These are phyloP conservation scores for Ctenopoma kingsleyae DNA, from an alignment of 2,797 vertebrate species.

Conservation along the genomic window DNA sequence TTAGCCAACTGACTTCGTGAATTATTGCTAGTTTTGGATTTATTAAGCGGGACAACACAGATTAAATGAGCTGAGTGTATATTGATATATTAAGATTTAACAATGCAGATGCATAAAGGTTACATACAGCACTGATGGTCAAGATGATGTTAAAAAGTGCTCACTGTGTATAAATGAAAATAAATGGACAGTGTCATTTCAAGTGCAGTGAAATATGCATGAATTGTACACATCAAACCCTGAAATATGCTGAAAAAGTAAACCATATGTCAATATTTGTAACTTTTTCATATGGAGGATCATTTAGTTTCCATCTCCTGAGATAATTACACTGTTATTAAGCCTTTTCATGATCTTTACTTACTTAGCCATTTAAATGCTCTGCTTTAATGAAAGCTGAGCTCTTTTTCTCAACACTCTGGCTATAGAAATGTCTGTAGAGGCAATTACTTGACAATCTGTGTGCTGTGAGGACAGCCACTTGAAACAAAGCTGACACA, in stretches of 20 bases:
- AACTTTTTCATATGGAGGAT: not conserved
- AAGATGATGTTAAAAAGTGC: not conserved
- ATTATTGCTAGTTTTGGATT: slow-evolving; percentile 5
- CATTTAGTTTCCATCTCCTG: slow-evolving; percentile 31
- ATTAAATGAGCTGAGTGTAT: not conserved
- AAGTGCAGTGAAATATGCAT: slow-evolving; percentile 24
- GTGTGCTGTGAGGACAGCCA: slow-evolving; percentile 58
- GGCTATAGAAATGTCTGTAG: slow-evolving; percentile 70
- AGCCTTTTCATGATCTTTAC: slow-evolving; percentile 60
- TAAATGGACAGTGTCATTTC: slow-evolving; percentile 5
- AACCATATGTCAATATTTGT: slow-evolving; percentile 21
- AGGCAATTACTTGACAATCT: slow-evolving; percentile 77
- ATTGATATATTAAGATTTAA: not conserved
- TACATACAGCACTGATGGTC: not conserved
- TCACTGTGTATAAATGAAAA: not conserved
- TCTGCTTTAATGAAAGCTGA: slow-evolving; percentile 42
- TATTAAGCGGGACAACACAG: not conserved
- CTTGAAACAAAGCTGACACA: slow-evolving; percentile 80
- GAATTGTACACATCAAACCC: not conserved
- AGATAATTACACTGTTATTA: slow-evolving; percentile 49
- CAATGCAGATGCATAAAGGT: not conserved
- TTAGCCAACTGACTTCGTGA: slow-evolving; percentile 31
- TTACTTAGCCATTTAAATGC: slow-evolving; percentile 60
- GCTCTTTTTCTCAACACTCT: slow-evolving; percentile 36
- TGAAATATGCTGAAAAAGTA: not conserved